These are phyloP conservation scores for Cromileptes altivelis DNA, from an alignment of 2,113 vertebrate species.

Conservation along the genomic window DNA sequence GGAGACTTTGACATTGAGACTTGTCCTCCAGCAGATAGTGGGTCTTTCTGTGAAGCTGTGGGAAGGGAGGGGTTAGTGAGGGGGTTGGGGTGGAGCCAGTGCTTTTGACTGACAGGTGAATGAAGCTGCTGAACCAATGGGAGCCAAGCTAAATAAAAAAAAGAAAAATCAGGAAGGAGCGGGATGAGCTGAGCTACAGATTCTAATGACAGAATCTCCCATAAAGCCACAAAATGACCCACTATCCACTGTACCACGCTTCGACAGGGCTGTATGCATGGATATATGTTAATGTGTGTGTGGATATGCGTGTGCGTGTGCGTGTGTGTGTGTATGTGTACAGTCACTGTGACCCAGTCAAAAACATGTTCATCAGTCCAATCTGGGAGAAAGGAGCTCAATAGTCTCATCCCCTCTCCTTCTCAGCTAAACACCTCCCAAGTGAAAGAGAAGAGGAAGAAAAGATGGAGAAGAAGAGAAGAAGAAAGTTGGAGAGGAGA, in stretches of 20 bases:
- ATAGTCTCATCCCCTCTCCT: slow-evolving; percentile 52
- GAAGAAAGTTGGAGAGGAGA: slow-evolving; percentile 21
- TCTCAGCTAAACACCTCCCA: slow-evolving; percentile 32
- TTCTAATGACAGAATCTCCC: slow-evolving; percentile 78
- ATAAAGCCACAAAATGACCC: slow-evolving; percentile 99
- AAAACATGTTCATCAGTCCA: slow-evolving; percentile 70
- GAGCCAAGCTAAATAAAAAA: slow-evolving; percentile 38
- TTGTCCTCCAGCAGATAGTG: slow-evolving; percentile 90
- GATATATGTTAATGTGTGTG: background rate
- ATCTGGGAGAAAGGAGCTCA: slow-evolving; percentile 68
- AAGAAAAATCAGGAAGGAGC: slow-evolving; percentile 31
- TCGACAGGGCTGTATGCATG: slow-evolving; percentile 20
- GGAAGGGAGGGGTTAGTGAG: slow-evolving; percentile 75
- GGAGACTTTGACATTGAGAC: slow-evolving; percentile 54
- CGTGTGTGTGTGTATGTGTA: slow-evolving; percentile 37
- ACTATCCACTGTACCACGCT: slow-evolving; percentile 91
- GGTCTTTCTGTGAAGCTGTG: slow-evolving; percentile 97
- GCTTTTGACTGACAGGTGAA: slow-evolving; percentile 68
- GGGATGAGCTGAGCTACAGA: slow-evolving; percentile 61
- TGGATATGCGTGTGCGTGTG: slow-evolving; percentile 9
- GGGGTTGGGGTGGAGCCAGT: slow-evolving; percentile 47
- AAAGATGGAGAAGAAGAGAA: slow-evolving; percentile 11
- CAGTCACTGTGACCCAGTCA: slow-evolving; percentile 65
- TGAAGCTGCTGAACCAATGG: slow-evolving; percentile 67
- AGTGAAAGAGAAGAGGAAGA: slow-evolving; percentile 30